These are phyloP conservation scores for Urocitellus parryii DNA, from an alignment of 2,113 vertebrate species.

Conservation along the genomic window DNA sequence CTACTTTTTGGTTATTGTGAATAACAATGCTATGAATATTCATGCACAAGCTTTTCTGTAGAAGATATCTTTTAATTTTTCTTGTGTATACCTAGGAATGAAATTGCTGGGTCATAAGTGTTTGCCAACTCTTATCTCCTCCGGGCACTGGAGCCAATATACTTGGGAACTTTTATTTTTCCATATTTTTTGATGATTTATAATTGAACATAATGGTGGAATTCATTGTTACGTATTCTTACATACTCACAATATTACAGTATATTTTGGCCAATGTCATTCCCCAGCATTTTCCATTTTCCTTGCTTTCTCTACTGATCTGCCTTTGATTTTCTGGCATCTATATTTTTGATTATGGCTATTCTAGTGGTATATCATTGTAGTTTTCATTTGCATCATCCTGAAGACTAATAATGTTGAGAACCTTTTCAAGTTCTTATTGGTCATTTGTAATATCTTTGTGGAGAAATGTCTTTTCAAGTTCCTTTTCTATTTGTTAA, in stretches of 20 bases:
- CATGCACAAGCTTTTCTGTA: background rate
- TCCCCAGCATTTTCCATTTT: too few species aligned
- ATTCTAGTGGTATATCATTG: background rate
- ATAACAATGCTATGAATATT: background rate
- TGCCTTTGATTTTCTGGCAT: too few species aligned
- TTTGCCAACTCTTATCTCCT: background rate
- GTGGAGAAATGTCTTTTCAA: constrained; percentile 1
- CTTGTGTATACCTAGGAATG: background rate
- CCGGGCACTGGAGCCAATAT: too few species aligned
- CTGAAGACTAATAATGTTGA: background rate
- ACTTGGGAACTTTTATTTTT: too few species aligned
- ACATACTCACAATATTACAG: too few species aligned
- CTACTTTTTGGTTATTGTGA: background rate
- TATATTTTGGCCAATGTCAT: too few species aligned
- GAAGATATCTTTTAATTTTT: constrained; percentile 4
- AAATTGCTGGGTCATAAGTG: background rate
- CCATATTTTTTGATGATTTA: too few species aligned
- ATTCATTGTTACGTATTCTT: too few species aligned
- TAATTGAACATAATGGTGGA: too few species aligned
- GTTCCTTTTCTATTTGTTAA: background rate
- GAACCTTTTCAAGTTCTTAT: background rate
- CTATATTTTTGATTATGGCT: background rate
- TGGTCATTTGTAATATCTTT: background rate
- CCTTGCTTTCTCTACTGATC: too few species aligned
- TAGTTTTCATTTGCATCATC: constrained; percentile 12